Conservation (phyloP, 2,113 vertebrate genomes). For the Coryphaenoides rupestris region DNA sequence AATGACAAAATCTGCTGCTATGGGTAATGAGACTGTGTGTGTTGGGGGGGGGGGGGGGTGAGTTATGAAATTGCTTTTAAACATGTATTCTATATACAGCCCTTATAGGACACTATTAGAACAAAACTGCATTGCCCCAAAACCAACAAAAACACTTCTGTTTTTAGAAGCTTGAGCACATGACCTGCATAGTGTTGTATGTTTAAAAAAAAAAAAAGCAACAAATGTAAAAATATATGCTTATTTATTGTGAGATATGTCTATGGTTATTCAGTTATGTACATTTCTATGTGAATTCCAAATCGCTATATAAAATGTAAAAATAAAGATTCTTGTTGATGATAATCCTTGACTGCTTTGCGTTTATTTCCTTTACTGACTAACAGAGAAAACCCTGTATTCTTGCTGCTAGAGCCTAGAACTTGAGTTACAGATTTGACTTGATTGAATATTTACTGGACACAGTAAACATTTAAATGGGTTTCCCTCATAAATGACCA, state of each 20-base stretch:
- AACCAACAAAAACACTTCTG: constrained; percentile 45
- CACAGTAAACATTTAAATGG: too few relatives aligned
- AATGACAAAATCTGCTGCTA: constrained; percentile 49
- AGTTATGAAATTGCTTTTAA: constrained; percentile 26
- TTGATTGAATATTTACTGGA: too few relatives aligned
- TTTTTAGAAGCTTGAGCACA: constrained; percentile 40
- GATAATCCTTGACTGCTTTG: too few relatives aligned
- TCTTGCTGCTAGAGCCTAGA: too few relatives aligned
- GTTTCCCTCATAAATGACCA: too few relatives aligned
- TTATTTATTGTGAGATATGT: constrained; percentile 68
- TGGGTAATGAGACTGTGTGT: constrained; percentile 28
- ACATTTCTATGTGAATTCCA: constrained; percentile 8
- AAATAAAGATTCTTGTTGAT: not conserved
- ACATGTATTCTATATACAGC: not conserved
- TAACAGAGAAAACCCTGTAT: too few relatives aligned
- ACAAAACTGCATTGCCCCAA: constrained; percentile 27
- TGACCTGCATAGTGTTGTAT: constrained; percentile 28
- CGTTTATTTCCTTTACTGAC: too few relatives aligned
- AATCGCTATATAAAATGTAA: constrained; percentile 1
- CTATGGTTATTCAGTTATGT: constrained; percentile 29
- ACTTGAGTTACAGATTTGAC: too few relatives aligned
- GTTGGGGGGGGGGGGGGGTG: constrained; percentile 8
- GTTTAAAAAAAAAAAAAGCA: constrained; percentile 1
- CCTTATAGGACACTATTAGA: not conserved
- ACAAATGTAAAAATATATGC: constrained; percentile 27